These are phyloP conservation scores for Poicephalus gulielmi DNA, from an alignment of 2,113 vertebrate genomes.

Conservation along the genomic window DNA sequence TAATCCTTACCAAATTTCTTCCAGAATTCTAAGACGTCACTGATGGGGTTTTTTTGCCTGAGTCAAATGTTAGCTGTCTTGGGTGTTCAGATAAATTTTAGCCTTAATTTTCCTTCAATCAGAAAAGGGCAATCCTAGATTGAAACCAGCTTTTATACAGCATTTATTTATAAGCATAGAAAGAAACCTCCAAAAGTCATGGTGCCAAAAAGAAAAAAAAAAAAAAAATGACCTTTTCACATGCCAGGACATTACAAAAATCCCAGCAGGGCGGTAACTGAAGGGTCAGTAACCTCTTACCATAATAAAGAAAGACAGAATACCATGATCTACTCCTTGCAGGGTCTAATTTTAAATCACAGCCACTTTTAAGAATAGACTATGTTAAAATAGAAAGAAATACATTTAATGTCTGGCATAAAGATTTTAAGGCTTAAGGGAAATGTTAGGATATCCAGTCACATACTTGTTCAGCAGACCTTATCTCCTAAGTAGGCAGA, in stretches of 20 bases:
- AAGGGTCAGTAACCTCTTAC: neutral
- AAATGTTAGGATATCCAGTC: neutral
- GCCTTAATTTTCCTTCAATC: neutral
- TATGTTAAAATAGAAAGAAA: neutral
- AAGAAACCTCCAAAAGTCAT: neutral
- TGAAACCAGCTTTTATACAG: neutral
- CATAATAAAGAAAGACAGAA: neutral
- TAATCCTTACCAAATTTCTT: neutral
- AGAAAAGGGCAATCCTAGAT: neutral
- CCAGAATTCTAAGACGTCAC: neutral
- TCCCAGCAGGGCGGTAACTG: constrained; percentile 16
- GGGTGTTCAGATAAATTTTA: neutral
- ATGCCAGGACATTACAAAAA: constrained; percentile 14
- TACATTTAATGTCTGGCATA: neutral
- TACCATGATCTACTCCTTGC: neutral
- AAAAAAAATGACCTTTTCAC: neutral
- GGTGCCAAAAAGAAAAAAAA: neutral
- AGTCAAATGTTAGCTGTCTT: neutral
- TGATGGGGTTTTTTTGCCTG: neutral
- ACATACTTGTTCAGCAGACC: neutral
- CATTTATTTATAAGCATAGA: neutral
- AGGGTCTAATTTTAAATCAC: constrained; percentile 27
- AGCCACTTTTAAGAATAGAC: neutral
- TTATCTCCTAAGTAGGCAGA: neutral
- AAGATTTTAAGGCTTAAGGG: neutral